Evolutionary conservation across 2,888 invertebrate genomes (phyloP).

Genomic region (Acleris laterana): DNA sequence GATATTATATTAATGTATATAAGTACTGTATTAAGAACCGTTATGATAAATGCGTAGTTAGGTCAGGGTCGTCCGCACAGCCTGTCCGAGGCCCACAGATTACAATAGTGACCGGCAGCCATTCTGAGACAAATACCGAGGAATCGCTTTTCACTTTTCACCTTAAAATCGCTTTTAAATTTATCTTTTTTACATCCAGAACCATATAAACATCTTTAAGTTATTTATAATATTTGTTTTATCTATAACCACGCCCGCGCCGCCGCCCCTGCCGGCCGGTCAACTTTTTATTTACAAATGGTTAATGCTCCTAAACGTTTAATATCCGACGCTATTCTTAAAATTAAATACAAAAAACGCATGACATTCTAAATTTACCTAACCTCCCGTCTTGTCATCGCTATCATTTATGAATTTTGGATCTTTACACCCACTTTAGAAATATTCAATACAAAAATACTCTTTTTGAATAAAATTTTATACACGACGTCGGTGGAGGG

Average conservation of each 20-base stretch:
- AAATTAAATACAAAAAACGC: slow-evolving; percentile 85
- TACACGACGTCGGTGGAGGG: slow-evolving; percentile 73
- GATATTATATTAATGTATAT: slow-evolving; percentile 82
- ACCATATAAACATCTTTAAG: slow-evolving; percentile 85
- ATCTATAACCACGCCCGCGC: slow-evolving; percentile 74
- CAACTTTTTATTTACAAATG: slow-evolving; percentile 87
- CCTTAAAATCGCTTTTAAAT: slow-evolving; percentile 78
- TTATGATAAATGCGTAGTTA: slow-evolving; percentile 82
- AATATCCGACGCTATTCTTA: slow-evolving; percentile 86
- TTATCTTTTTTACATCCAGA: slow-evolving; percentile 84
- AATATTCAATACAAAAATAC: slow-evolving; percentile 86
- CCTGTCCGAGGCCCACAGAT: slow-evolving; percentile 80
- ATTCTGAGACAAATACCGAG: slow-evolving; percentile 82
- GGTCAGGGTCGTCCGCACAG: slow-evolving; percentile 76
- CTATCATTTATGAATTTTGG: slow-evolving; percentile 86
- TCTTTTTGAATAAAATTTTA: slow-evolving; percentile 85
- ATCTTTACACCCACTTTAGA: slow-evolving; percentile 85
- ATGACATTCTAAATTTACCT: slow-evolving; percentile 83
- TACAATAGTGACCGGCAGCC: slow-evolving; percentile 82
- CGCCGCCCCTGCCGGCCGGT: slow-evolving; percentile 62
- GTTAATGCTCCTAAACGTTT: slow-evolving; percentile 89
- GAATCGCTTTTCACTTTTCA: slow-evolving; percentile 73
- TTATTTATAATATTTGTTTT: slow-evolving; percentile 83
- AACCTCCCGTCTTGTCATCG: slow-evolving; percentile 79
- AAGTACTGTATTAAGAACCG: slow-evolving; percentile 81